phyloP scores from a whole-genome alignment of 2,113 vertebrate species.

The Corapipo altera region DNA sequence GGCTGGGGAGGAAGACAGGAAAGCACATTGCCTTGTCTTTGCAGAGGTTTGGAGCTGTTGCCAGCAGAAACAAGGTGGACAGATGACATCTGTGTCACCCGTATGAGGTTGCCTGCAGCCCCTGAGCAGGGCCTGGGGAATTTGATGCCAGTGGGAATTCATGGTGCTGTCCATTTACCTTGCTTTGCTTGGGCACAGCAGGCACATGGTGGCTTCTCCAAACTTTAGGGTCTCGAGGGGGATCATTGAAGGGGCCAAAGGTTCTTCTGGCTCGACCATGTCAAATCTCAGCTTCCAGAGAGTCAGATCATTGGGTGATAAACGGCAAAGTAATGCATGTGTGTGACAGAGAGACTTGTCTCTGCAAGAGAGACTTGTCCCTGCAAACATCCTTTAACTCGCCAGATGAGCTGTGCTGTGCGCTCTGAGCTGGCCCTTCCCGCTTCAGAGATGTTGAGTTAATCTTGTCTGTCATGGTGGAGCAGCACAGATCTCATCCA shows the following conservation, averaged over 20 bases:
- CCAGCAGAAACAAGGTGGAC: background rate
- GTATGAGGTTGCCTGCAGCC: background rate
- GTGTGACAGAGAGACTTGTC: background rate
- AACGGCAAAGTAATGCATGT: background rate
- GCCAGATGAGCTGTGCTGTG: background rate
- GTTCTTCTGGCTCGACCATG: background rate
- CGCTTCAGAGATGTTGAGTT: background rate
- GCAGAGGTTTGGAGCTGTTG: background rate
- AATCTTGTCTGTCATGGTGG: background rate
- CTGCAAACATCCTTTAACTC: background rate
- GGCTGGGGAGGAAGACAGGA: background rate
- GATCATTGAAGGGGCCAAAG: background rate
- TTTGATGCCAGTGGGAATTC: rapidly evolving
- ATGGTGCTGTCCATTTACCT: background rate
- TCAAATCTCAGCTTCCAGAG: background rate
- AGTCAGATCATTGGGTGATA: background rate
- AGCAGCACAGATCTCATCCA: background rate
- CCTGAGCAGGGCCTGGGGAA: too few species aligned
- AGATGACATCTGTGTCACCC: background rate
- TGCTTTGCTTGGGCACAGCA: background rate
- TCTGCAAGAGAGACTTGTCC: background rate
- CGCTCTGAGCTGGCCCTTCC: background rate
- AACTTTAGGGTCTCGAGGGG: rapidly evolving
- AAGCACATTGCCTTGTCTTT: rapidly evolving
- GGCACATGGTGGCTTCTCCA: background rate